Conservation (phyloP, 2,888 invertebrate genomes). For the Onchidella celtica region DNA sequence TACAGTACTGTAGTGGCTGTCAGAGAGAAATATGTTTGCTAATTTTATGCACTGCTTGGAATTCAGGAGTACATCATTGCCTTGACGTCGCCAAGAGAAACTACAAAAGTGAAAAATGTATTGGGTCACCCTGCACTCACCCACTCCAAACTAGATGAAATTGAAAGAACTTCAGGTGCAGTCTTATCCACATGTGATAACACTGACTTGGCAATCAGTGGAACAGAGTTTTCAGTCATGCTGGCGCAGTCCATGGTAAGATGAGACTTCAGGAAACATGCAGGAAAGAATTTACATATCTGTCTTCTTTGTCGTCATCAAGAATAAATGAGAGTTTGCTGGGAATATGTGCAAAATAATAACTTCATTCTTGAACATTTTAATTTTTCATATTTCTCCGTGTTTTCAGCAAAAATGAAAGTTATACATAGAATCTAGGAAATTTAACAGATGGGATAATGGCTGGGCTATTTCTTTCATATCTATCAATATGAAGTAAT, state of each 20-base stretch:
- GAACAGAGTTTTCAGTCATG: constrained; percentile 25
- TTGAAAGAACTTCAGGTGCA: constrained; percentile 31
- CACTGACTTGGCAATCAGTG: constrained; percentile 12
- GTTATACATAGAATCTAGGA: too few relatives aligned
- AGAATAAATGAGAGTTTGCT: too few relatives aligned
- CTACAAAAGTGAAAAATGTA: constrained; percentile 2
- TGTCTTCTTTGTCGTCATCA: not conserved
- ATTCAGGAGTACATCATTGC: constrained; percentile 37
- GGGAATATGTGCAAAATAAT: too few relatives aligned
- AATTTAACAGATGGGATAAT: too few relatives aligned
- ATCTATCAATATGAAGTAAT: too few relatives aligned
- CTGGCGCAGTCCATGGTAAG: constrained; percentile 41
- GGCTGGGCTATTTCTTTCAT: too few relatives aligned
- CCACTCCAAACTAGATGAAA: not conserved
- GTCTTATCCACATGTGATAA: constrained; percentile 25
- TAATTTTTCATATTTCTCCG: too few relatives aligned
- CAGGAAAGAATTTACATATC: not conserved
- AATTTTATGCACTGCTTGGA: not conserved
- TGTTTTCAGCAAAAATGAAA: too few relatives aligned
- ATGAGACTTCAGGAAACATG: not conserved
- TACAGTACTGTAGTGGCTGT: too few relatives aligned
- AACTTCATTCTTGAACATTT: too few relatives aligned
- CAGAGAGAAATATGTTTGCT: not conserved
- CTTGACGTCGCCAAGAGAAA: constrained; percentile 9
- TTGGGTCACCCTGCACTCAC: constrained; percentile 27